These are phyloP conservation scores for Oreochromis spilurus DNA, from an alignment of 2,113 vertebrate species.

Conservation along the genomic window DNA sequence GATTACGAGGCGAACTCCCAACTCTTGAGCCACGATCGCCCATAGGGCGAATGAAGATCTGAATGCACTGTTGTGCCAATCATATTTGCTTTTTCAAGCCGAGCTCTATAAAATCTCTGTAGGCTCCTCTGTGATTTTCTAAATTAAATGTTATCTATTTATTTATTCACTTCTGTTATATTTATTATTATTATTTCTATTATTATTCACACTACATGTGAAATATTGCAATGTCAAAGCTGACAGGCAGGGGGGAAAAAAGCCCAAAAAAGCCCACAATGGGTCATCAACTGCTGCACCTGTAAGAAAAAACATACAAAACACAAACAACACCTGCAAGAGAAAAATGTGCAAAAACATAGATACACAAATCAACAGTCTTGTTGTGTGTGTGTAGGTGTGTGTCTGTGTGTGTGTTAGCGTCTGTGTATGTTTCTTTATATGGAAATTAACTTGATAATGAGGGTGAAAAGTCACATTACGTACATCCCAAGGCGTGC, in stretches of 20 bases:
- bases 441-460: no score
- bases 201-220: not conserved
- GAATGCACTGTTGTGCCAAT: not conserved
- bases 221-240: not conserved
- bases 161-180: not conserved
- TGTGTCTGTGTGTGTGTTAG: not conserved
- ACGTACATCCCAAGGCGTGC: no score
- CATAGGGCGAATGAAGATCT: not conserved
- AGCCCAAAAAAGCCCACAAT: not conserved
- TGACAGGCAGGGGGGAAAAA: rapidly evolving
- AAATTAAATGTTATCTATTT: not conserved
- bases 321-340: not conserved
- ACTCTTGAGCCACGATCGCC: no score
- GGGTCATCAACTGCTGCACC: not conserved
- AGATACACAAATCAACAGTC: not conserved
- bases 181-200: not conserved
- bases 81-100: not conserved
- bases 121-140: not conserved
- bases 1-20: no score
- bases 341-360: not conserved
- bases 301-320: not conserved
- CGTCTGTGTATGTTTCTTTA: no score
- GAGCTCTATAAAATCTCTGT: not conserved
- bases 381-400: not conserved
- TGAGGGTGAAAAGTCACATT: no score